These are phyloP conservation scores for Vombatus ursinus DNA, from an alignment of 2,113 vertebrate genomes.

Conservation along the genomic window DNA sequence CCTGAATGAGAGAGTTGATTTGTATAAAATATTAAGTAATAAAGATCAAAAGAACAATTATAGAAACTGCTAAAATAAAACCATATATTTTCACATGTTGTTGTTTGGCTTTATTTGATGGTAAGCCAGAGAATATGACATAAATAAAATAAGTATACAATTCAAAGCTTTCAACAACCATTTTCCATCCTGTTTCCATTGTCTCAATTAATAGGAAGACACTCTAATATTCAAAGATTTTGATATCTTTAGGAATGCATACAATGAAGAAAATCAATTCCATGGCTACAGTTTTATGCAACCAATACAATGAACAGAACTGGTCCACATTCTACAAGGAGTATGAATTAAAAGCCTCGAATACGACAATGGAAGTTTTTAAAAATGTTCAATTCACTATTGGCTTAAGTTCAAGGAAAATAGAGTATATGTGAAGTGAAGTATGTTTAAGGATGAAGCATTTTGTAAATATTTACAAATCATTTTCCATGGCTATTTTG, in stretches of 20 bases:
- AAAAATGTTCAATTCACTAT: not conserved
- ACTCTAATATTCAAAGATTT: not conserved
- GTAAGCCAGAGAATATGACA: not conserved
- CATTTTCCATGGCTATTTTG: not conserved
- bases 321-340: not conserved
- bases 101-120: not conserved
- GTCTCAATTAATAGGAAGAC: not conserved
- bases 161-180: not conserved
- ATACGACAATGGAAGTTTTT: not conserved
- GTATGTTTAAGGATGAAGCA: not conserved
- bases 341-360: not conserved
- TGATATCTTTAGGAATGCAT: not conserved
- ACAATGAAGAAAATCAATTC: not conserved
- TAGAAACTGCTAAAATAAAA: not conserved
- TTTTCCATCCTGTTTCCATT: not conserved
- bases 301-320: not conserved
- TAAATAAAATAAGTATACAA: not conserved
- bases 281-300: not conserved
- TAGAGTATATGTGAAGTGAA: not conserved
- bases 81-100: not conserved
- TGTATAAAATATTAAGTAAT: not conserved
- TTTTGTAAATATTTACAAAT: not conserved
- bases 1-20: not conserved
- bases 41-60: not conserved
- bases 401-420: not conserved